These are phyloP conservation scores for Drosophila stalkeri DNA, from an alignment of 2,888 invertebrate genomes.

Conservation along the genomic window DNA sequence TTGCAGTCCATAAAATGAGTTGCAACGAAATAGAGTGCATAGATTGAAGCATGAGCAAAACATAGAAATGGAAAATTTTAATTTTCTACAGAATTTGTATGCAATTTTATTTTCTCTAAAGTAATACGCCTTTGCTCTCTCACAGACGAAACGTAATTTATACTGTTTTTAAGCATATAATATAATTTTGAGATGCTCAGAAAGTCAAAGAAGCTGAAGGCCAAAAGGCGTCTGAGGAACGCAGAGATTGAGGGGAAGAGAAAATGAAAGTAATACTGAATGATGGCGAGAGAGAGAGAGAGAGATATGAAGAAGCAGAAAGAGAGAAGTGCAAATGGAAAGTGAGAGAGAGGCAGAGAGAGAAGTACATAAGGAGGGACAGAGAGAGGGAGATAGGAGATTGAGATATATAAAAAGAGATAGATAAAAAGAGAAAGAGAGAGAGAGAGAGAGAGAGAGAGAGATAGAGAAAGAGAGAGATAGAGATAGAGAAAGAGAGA, in stretches of 20 bases:
- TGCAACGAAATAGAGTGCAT: too few species aligned
- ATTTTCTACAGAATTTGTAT: not conserved
- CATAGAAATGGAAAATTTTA: not conserved
- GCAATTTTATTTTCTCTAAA: too few species aligned
- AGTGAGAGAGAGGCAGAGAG: not conserved
- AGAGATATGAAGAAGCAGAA: not conserved
- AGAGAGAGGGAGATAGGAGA: too few species aligned
- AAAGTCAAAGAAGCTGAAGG: not conserved
- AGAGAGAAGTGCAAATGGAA: not conserved
- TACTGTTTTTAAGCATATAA: too few species aligned
- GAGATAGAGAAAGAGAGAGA: not conserved
- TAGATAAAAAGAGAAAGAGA: too few species aligned
- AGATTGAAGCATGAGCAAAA: not conserved
- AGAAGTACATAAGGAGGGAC: not conserved
- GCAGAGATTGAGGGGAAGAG: too few species aligned
- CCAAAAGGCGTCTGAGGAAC: not conserved
- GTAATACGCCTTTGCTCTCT: not conserved
- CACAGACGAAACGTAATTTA: too few species aligned
- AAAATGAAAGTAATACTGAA: too few species aligned
- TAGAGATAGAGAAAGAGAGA: not conserved
- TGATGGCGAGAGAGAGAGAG: not conserved
- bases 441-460: not conserved
- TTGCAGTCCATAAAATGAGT: not conserved
- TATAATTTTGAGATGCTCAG: too few species aligned
- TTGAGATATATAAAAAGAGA: too few species aligned